phyloP scores from a whole-genome alignment of 2,113 vertebrate species.

The Mesitornis unicolor region DNA sequence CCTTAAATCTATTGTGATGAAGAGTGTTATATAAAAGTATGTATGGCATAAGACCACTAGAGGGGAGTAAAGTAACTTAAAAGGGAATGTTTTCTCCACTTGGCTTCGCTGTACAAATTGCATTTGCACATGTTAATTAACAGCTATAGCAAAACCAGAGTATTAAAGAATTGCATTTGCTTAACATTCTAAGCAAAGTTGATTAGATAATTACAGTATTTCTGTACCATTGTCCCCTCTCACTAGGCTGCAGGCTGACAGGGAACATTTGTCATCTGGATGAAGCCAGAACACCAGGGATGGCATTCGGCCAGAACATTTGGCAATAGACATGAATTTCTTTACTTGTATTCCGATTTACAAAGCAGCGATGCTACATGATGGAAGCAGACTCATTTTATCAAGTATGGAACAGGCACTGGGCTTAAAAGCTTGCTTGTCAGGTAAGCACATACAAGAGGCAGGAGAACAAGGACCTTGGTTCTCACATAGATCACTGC shows the following conservation, averaged over 20 bases:
- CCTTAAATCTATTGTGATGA: background rate
- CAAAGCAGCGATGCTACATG: background rate
- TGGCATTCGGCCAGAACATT: conserved; percentile 36
- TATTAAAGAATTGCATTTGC: conserved; percentile 56
- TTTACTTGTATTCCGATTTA: conserved; percentile 32
- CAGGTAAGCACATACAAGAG: background rate
- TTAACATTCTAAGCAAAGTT: conserved; percentile 53
- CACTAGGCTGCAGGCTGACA: conserved; percentile 55
- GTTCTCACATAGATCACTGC: conserved; percentile 2
- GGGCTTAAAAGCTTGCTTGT: background rate
- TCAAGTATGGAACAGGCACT: conserved; percentile 2
- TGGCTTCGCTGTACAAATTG: conserved; percentile 24
- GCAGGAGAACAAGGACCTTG: background rate
- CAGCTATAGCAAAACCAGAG: conserved; percentile 28
- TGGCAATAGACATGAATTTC: conserved; percentile 41
- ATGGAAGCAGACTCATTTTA: conserved; percentile 40
- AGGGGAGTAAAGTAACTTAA: conserved; percentile 73
- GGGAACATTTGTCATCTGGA: conserved; percentile 46
- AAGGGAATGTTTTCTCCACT: background rate
- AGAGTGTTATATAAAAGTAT: conserved; percentile 1
- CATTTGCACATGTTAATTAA: conserved; percentile 52
- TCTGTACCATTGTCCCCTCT: conserved; percentile 47
- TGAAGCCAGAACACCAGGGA: conserved; percentile 42
- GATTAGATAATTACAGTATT: conserved; percentile 63
- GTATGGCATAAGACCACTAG: conserved; percentile 64